These are phyloP conservation scores for Tryphoninae sp. DNA, from an alignment of 2,888 invertebrate species.

Conservation along the genomic window DNA sequence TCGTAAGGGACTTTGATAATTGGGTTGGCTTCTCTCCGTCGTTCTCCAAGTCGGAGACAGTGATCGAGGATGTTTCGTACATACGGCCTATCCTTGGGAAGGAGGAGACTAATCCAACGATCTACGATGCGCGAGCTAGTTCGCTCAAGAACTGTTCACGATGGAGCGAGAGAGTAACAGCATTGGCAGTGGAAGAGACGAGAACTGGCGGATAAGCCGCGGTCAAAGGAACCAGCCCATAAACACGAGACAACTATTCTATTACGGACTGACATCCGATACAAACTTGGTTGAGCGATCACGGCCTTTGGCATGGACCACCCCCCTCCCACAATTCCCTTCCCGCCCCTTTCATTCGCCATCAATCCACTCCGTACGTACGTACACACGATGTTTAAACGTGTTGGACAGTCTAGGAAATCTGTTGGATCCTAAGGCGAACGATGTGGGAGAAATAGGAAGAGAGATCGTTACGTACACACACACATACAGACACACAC, in stretches of 20 bases:
- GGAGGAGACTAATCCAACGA: constrained; percentile 28
- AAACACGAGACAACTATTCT: constrained; percentile 79
- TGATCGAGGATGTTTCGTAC: constrained; percentile 52
- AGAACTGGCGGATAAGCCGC: constrained; percentile 64
- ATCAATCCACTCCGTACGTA: constrained; percentile 3
- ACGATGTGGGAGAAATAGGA: constrained; percentile 52
- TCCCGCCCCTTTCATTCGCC: constrained; percentile 48
- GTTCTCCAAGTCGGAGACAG: constrained; percentile 50
- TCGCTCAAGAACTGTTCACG: neutral
- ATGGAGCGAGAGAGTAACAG: constrained; percentile 21
- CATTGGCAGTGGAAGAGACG: constrained; percentile 43
- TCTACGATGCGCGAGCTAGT: constrained; percentile 37
- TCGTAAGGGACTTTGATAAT: constrained; percentile 52
- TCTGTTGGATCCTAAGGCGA: constrained; percentile 56
- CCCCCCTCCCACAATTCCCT: constrained; percentile 63
- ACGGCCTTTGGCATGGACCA: constrained; percentile 72
- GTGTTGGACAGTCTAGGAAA: constrained; percentile 14
- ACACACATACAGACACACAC: neutral
- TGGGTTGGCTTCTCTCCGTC: constrained; percentile 44
- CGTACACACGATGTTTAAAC: neutral
- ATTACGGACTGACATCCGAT: constrained; percentile 80
- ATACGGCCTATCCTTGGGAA: constrained; percentile 6
- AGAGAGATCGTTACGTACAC: constrained; percentile 48
- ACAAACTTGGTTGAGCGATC: constrained; percentile 79
- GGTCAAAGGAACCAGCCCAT: constrained; percentile 74